Base-by-base conservation (phyloP, 1,140 invertebrate species). In the Lordiphosa clarofinis region DNA sequence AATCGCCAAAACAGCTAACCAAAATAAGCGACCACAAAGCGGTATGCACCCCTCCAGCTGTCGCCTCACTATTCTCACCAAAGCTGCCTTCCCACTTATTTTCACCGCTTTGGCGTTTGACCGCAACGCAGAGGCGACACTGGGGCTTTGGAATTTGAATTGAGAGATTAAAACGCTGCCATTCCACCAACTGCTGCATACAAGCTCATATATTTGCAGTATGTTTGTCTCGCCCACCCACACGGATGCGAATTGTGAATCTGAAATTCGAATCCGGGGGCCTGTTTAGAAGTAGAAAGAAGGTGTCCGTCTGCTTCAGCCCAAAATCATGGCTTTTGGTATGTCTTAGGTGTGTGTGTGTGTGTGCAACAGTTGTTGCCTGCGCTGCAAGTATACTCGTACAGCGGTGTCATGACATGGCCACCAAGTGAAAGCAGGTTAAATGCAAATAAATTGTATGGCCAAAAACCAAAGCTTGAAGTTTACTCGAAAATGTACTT, bases 361-460 rank as follows among this genome's bases (percentile, higher is more conserved):
- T 63, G 39, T 60, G 56, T 63, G 74, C 74, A 82, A 61, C 75
- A 57, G 75, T 67, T 61, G 62, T 62, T 31, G 28, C 28, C 28
- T 24, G 21, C 4, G 21, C 21, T 24, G 21, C 2, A 55, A 52
- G 54, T 68, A 60, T 37, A 36, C 37, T 46, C 47, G 24, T 7
- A 28, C 24, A 28, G 28, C 44, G 15, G 49, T 74, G 73, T 74
- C 74, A 79, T 79, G 74, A 79, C 74, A 69, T 40, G 62, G 70
- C 61, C 73, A 72, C 63, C 74, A 74, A 82, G 78, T 82, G 78
- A 82, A 82, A 82, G 78, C 78, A 82, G 78, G 78, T 82, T 82
- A 82, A 82, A 82, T 82, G 78, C 69, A 82, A 84, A 82, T 84
- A 82, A 82, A 82, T 84, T 73, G 62, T 76, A 56, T 48, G 24